phyloP scores from a whole-genome alignment of 1,140 invertebrate genomes.

The Orussus abietinus region DNA sequence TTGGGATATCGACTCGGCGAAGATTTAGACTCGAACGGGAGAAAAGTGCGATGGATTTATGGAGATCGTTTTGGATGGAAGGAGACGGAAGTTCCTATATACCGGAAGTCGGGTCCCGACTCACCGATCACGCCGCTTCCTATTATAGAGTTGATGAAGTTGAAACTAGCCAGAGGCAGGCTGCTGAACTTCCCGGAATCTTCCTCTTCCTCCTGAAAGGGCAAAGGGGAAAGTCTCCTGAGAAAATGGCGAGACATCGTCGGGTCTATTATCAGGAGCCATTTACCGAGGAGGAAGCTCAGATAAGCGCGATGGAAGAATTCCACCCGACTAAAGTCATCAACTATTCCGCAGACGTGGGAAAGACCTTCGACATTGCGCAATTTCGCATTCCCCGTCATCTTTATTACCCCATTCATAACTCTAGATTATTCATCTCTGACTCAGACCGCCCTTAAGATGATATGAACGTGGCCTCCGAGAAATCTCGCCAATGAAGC shows the following conservation, averaged over 20 bases:
- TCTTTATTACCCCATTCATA: too few relatives aligned
- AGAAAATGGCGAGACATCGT: conserved; percentile 1
- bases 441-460: too few relatives aligned
- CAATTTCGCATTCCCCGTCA: not conserved
- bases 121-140: conserved; percentile 86
- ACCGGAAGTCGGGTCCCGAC: too few relatives aligned
- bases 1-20: too few relatives aligned
- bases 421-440: too few relatives aligned
- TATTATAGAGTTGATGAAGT: conserved; percentile 91
- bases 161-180: conserved; percentile 80
- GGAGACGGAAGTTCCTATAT: too few relatives aligned
- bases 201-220: conserved; percentile 50
- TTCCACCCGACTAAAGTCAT: not conserved
- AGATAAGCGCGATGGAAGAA: not conserved
- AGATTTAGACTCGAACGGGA: too few relatives aligned
- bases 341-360: not conserved
- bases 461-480: too few relatives aligned
- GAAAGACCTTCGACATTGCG: not conserved
- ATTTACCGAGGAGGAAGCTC: not conserved
- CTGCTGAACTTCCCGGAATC: conserved; percentile 57
- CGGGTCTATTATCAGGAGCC: conserved; percentile 1
- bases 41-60: too few relatives aligned
- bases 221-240: not conserved
- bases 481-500: too few relatives aligned
- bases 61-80: too few relatives aligned